Conservation (phyloP, 2,888 invertebrate genomes). For the Tetramorium bicarinatum region DNA sequence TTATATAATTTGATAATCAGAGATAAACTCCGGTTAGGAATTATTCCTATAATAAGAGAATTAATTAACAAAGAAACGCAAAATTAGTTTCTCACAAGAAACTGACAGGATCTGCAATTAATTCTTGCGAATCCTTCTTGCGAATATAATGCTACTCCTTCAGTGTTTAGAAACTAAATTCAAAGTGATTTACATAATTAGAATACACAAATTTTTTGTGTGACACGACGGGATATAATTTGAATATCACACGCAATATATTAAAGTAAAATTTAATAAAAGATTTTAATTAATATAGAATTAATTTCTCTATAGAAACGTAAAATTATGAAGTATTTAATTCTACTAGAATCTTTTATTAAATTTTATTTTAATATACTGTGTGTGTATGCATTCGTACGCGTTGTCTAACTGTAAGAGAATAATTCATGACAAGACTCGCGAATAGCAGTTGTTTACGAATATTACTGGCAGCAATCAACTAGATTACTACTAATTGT, state of each 20-base stretch:
- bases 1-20: background rate
- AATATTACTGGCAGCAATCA: background rate
- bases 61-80: background rate
- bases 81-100: background rate
- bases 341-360: background rate
- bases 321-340: background rate
- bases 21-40: background rate
- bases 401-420: too few relatives aligned
- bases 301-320: background rate
- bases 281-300: background rate
- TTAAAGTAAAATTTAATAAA: background rate
- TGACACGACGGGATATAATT: background rate
- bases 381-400: background rate
- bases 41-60: background rate
- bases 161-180: background rate
- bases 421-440: too few relatives aligned
- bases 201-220: background rate
- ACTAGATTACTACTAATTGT: constrained; percentile 23
- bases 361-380: background rate
- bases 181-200: background rate
- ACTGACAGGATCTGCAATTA: background rate
- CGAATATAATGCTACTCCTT: background rate
- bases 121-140: background rate
- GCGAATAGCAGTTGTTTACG: background rate
- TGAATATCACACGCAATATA: background rate